Evolutionary conservation across 2,797 vertebrate genomes (phyloP).

Genomic region (Argya squamiceps): DNA sequence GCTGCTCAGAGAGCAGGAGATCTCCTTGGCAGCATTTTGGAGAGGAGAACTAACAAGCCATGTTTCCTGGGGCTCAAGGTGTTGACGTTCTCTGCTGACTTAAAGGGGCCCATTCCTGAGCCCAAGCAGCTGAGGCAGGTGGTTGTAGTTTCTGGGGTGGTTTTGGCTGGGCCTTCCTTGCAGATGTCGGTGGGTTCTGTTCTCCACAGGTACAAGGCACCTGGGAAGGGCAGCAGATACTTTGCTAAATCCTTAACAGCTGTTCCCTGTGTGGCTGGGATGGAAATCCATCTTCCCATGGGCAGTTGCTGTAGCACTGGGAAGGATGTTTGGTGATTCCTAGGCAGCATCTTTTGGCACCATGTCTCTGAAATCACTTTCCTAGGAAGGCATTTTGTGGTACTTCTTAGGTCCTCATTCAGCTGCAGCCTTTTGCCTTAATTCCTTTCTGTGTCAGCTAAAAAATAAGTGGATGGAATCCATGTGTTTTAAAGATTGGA

Average conservation of each 20-base stretch:
- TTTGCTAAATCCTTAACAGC: neutral
- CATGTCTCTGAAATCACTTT: neutral
- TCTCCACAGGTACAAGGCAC: neutral
- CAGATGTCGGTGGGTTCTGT: neutral
- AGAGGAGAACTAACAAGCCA: neutral
- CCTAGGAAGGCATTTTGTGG: neutral
- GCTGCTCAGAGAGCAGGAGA: constrained; percentile 12
- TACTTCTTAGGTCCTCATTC: neutral
- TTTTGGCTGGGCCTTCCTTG: neutral
- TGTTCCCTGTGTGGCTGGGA: neutral
- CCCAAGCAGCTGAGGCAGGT: neutral
- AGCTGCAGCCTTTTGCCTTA: neutral
- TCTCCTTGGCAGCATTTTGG: neutral
- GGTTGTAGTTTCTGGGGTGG: neutral
- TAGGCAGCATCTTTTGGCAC: neutral
- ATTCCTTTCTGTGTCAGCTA: neutral
- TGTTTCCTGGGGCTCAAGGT: neutral
- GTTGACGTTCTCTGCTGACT: neutral
- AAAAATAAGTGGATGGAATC: neutral
- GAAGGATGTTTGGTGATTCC: neutral
- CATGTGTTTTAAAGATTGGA: neutral
- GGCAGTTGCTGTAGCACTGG: neutral
- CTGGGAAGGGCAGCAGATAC: neutral
- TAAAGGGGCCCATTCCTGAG: neutral
- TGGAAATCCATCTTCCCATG: neutral